A percentile compares a stretch with the other conserved stretches of the same genome.
Evolutionary conservation across 2,797 vertebrate species (phyloP).

Genomic region (Darevskia nairensis): DNA sequence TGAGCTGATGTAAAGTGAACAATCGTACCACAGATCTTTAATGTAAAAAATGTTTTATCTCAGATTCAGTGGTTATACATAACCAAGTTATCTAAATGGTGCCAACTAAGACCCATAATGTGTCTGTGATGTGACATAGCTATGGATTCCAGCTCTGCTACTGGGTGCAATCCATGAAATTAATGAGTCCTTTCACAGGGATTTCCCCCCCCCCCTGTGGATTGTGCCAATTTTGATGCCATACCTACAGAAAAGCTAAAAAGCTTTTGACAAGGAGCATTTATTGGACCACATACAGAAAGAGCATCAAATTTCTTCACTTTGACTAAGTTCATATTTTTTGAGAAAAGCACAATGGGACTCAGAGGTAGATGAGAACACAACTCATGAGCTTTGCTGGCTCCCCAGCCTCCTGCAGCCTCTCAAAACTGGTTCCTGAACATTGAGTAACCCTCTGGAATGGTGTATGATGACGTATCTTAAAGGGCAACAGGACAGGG

Average conservation of each 20-base stretch:
- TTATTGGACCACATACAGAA: slow-evolving; percentile 43
- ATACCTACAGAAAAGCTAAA: slow-evolving; percentile 32
- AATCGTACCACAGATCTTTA: not conserved
- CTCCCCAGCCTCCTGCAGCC: no score
- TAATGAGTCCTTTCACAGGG: not conserved
- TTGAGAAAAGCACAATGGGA: slow-evolving; percentile 26
- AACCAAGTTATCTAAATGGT: slow-evolving; percentile 38
- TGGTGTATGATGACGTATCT: no score
- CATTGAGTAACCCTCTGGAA: no score
- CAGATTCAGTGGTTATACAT: slow-evolving; percentile 47
- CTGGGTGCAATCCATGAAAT: not conserved
- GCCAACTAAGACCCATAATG: slow-evolving; percentile 47
- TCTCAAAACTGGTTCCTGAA: no score
- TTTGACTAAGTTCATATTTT: not conserved
- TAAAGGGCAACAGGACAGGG: no score
- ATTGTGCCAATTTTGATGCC: not conserved
- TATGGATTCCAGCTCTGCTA: slow-evolving; percentile 48
- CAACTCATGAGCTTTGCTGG: no score
- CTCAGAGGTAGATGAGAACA: no score
- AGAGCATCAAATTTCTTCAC: not conserved
- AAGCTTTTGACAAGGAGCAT: slow-evolving; percentile 31
- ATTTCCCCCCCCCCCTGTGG: no score
- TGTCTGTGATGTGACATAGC: slow-evolving; percentile 6
- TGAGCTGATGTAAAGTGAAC: slow-evolving; percentile 50
- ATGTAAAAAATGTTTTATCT: slow-evolving; percentile 45